Conservation (phyloP, 2,888 invertebrate species). For the Chironomus tentans region DNA sequence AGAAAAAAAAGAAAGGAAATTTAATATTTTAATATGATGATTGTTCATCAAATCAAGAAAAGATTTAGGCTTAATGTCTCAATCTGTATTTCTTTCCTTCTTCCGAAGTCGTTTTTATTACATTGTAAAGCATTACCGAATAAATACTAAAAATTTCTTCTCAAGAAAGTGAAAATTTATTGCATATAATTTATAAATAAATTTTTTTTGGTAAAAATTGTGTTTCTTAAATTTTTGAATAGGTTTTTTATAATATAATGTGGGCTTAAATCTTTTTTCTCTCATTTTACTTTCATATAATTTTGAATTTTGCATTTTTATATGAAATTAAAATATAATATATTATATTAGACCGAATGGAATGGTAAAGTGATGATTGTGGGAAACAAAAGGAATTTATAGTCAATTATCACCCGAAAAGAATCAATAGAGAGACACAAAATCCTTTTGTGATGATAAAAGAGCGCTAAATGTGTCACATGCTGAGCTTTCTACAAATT, state of each 20-base stretch:
- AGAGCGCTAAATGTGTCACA: not conserved
- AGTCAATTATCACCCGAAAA: too few species aligned
- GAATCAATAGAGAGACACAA: not conserved
- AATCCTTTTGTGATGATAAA: not conserved
- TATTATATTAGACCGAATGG: too few species aligned
- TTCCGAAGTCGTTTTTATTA: not conserved
- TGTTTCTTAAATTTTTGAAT: not conserved
- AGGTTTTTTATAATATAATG: not conserved
- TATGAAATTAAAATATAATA: too few species aligned
- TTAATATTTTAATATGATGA: not conserved
- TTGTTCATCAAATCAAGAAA: not conserved
- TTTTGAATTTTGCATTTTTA: not conserved
- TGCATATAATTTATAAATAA: not conserved
- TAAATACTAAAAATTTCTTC: not conserved
- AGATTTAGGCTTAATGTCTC: not conserved
- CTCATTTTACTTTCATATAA: not conserved
- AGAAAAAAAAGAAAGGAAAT: too few species aligned
- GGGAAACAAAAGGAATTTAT: too few species aligned
- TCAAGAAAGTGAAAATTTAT: constrained; percentile 9
- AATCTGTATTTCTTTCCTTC: not conserved
- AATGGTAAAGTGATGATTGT: too few species aligned
- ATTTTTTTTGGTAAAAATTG: not conserved
- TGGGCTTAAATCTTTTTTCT: not conserved
- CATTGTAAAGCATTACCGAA: not conserved
- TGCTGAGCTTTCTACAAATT: not conserved